Evolutionary conservation across 2,113 vertebrate genomes (phyloP).

Genomic region (Calyptommatus sinebrachiatus): DNA sequence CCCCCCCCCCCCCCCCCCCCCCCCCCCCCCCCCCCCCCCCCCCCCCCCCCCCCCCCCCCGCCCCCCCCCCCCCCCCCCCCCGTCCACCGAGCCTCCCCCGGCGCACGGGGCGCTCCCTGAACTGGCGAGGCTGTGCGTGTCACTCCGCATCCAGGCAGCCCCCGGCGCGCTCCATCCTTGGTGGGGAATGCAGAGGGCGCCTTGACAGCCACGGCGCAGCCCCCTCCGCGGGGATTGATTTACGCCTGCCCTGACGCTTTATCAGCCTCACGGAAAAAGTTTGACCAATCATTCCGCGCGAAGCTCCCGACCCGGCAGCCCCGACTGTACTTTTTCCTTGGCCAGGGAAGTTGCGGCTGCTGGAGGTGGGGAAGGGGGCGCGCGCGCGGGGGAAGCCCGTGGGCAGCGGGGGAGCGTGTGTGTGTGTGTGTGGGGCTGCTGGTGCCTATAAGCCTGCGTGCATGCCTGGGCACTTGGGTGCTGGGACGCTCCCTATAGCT

Average conservation of each 20-base stretch:
- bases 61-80: slow-evolving; percentile 14
- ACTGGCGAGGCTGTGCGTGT: slow-evolving; percentile 35
- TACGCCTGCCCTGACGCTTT: slow-evolving; percentile 91
- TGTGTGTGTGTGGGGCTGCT: too few relatives aligned
- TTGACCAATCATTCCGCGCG: slow-evolving; percentile 95
- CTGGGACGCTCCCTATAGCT: too few relatives aligned
- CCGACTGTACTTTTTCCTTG: slow-evolving; percentile 91
- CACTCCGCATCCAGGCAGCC: background rate
- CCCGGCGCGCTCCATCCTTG: slow-evolving; percentile 81
- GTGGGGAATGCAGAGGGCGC: slow-evolving; percentile 80
- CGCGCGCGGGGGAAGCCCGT: slow-evolving; percentile 1
- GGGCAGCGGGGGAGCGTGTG: background rate
- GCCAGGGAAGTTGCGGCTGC: slow-evolving; percentile 76
- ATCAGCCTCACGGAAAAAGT: slow-evolving; percentile 92
- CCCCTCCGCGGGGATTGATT: slow-evolving; percentile 86
- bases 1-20: slow-evolving; percentile 34
- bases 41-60: slow-evolving; percentile 34
- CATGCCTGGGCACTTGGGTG: too few relatives aligned
- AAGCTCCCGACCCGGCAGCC: slow-evolving; percentile 80
- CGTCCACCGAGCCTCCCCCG: slow-evolving; percentile 37
- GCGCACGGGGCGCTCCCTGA: slow-evolving; percentile 66
- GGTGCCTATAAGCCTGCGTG: too few relatives aligned
- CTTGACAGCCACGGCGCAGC: slow-evolving; percentile 75
- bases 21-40: slow-evolving; percentile 27
- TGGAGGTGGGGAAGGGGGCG: slow-evolving; percentile 55